phyloP scores from a whole-genome alignment of 1,140 invertebrate genomes.

The Ptiloglossa arizonensis region DNA sequence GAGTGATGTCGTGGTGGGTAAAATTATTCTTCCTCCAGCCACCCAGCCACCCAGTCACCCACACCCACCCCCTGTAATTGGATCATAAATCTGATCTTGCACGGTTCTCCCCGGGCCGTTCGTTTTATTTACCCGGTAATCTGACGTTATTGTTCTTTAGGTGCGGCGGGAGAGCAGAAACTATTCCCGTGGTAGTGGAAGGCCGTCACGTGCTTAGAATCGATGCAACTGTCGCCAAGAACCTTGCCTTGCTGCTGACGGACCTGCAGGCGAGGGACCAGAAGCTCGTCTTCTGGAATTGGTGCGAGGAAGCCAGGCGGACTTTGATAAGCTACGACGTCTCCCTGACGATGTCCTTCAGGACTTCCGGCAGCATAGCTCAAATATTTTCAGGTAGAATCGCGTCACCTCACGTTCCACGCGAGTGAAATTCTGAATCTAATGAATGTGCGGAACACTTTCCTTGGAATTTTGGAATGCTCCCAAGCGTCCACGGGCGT shows the following conservation, averaged over 20 bases:
- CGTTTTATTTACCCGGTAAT: constrained; percentile 1
- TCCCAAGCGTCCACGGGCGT: too few relatives aligned
- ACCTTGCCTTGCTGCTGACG: constrained; percentile 71
- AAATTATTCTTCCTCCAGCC: constrained; percentile 9
- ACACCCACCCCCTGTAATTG: too few relatives aligned
- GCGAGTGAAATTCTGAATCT: constrained; percentile 15
- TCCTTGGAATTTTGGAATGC: background rate
- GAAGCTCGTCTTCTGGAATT: constrained; percentile 79
- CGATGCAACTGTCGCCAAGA: constrained; percentile 85
- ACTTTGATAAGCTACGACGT: constrained; percentile 72
- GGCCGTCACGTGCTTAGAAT: constrained; percentile 84
- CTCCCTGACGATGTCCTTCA: constrained; percentile 65
- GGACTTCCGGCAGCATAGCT: constrained; percentile 59
- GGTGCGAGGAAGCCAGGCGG: constrained; percentile 69
- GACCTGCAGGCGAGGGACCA: constrained; percentile 74
- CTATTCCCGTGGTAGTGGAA: constrained; percentile 83
- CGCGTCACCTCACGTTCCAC: background rate
- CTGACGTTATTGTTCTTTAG: constrained; percentile 55
- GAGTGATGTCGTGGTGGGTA: constrained; percentile 79
- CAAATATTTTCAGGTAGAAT: constrained; percentile 69
- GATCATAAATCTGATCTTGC: background rate
- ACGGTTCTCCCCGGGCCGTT: background rate
- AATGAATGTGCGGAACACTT: constrained; percentile 15
- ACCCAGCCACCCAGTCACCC: too few relatives aligned
- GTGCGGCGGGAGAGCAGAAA: constrained; percentile 69